Evolutionary conservation across 2,113 vertebrate species (phyloP).

Genomic region (Oryzias curvinotus): DNA sequence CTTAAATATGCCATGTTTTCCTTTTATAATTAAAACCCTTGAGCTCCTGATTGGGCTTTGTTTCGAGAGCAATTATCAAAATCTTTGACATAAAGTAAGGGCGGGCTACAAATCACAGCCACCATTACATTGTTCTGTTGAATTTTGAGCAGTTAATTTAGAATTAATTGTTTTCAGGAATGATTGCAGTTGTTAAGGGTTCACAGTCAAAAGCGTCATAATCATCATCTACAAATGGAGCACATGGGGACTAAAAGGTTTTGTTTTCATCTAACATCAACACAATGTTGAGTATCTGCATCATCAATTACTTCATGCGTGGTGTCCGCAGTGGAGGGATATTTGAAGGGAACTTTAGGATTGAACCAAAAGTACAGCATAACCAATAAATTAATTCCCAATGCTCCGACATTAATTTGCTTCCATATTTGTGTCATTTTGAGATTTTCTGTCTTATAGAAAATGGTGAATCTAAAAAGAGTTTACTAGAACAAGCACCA

Average conservation of each 20-base stretch:
- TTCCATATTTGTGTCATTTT: too few relatives aligned
- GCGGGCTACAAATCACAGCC: conserved; percentile 14
- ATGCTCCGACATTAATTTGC: too few relatives aligned
- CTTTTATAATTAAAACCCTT: conserved; percentile 2
- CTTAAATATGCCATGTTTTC: conserved; percentile 4
- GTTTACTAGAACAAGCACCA: too few relatives aligned
- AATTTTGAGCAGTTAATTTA: conserved; percentile 20
- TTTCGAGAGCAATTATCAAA: conserved; percentile 21
- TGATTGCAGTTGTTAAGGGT: conserved; percentile 16
- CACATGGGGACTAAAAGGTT: neutral
- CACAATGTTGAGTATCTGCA: neutral
- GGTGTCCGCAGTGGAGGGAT: too few relatives aligned
- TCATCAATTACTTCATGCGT: neutral
- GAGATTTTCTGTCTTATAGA: too few relatives aligned
- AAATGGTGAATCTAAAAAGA: too few relatives aligned
- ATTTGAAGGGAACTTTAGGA: too few relatives aligned
- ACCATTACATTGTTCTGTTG: conserved; percentile 8
- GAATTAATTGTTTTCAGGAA: conserved; percentile 23
- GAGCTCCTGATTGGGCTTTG: conserved; percentile 29
- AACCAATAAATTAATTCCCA: too few relatives aligned
- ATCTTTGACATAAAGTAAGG: conserved; percentile 8
- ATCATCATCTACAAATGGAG: neutral
- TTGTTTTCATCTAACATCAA: neutral
- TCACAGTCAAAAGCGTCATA: conserved; percentile 1
- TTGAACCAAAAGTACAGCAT: neutral